Conservation (phyloP, 2,113 vertebrate genomes). For the Junco hyemalis region DNA sequence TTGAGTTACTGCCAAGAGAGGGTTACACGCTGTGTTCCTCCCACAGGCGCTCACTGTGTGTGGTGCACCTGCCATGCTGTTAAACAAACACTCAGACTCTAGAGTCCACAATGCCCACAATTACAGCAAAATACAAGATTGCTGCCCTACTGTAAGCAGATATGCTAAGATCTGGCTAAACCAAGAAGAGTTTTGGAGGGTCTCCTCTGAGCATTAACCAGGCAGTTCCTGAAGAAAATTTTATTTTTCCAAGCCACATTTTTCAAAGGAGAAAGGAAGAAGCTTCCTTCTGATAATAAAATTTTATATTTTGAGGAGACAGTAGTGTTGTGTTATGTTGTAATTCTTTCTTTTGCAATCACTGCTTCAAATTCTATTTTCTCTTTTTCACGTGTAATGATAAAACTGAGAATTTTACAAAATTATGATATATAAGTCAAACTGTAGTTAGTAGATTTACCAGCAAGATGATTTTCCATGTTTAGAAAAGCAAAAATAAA, state of each 20-base stretch:
- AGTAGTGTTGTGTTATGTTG: neutral
- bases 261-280: neutral
- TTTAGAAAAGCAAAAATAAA: neutral
- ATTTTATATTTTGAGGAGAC: neutral
- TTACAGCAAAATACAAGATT: neutral
- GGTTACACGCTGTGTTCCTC: neutral
- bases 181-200: neutral
- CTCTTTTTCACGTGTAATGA: neutral
- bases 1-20: neutral
- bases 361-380: neutral
- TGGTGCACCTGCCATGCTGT: neutral
- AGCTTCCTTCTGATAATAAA: neutral
- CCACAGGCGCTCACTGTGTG: rapidly evolving
- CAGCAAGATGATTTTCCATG: neutral
- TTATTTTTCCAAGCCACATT: neutral
- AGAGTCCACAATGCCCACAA: neutral
- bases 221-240: neutral
- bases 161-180: neutral
- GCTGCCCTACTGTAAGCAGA: neutral
- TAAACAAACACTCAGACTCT: neutral
- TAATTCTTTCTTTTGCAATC: neutral
- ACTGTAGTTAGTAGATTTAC: neutral
- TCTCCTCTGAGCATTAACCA: neutral
- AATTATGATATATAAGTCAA: neutral
- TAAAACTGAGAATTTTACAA: neutral